Evolutionary conservation across 37 sponge, comb jelly and placozoan genomes (phyloP), one percentile per base, ranked within the genome.

Genomic region (Mnemiopsis leidyi): DNA sequence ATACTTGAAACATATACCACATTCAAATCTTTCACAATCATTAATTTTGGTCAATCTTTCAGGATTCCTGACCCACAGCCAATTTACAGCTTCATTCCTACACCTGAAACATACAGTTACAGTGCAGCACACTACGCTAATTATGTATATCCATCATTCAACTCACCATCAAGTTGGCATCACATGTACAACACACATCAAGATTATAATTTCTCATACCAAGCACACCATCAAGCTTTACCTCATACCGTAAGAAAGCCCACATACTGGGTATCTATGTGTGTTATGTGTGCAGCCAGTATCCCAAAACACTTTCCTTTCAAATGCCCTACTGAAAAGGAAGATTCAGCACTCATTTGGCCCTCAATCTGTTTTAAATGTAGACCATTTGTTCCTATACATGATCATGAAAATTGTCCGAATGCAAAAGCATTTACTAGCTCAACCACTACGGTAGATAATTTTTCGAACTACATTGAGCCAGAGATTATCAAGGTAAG

Each of bases 371-470:
- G 79, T 77, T 32, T 34, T 20, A 77, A 77, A 16, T 77, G 79
- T 36, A 31, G 36, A 18, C 36, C 26, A 5, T 32, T 77, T 34
- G 33, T 77, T 31, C 79, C 79, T 20, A 32, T 31, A 34, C 79
- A 77, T 77, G 79, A 77, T 77, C 79, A 26, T 77, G 36, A 13
- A 34, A 32, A 32, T 32, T 77, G 79, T 77, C 79, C 79, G 9
- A 77, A 77, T 77, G 20, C 79, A 21, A 77, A 5, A 34, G 30
- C 36, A 21, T 77, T 31, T 28, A 26, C 79, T 34, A 20, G 36
- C 9, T 21, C 26, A 26, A 0, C 32, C 7, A 34, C 16, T 0
- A 77, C 35, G 1, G 2, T 77, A 1, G 32, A 77, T 18, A 48
- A 48, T 13, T 48, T 48, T 48, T 48, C 13, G 61, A 5, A 48